These are phyloP conservation scores for Cherax destructor DNA, from an alignment of 1,140 invertebrate species.

Conservation along the genomic window DNA sequence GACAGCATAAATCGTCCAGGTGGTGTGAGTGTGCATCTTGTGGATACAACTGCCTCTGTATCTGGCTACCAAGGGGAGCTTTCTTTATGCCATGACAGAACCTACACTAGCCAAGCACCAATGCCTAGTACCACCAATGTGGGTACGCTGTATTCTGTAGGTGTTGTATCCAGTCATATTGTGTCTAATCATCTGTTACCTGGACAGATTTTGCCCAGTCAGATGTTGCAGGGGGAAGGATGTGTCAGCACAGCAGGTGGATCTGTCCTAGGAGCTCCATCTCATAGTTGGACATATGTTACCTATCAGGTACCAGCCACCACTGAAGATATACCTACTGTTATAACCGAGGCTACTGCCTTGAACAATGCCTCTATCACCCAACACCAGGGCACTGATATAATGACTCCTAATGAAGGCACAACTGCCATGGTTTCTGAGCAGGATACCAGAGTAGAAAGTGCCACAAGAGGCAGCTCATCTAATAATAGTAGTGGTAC, in stretches of 20 bases:
- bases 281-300: constrained; percentile 62
- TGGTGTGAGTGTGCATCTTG: constrained; percentile 35
- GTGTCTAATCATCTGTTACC: constrained; percentile 45
- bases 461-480: not conserved
- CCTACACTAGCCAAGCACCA: constrained; percentile 50
- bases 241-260: constrained; percentile 28
- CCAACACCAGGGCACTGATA: constrained; percentile 6
- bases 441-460: not conserved
- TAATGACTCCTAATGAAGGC: not conserved
- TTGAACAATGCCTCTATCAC: constrained; percentile 15
- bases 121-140: constrained; percentile 32
- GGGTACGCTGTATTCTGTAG: constrained; percentile 40
- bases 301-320: constrained; percentile 53
- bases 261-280: constrained; percentile 28
- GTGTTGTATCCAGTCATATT: constrained; percentile 43
- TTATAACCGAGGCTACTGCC: constrained; percentile 45
- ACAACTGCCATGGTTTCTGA: not conserved
- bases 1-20: constrained; percentile 21
- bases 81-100: constrained; percentile 31
- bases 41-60: constrained; percentile 31
- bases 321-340: constrained; percentile 39
- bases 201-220: constrained; percentile 53
- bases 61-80: constrained; percentile 34
- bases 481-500: not conserved
- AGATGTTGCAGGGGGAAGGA: constrained; percentile 24